Conservation (phyloP, 2,797 vertebrate species). For the Chloroceryle amazona region DNA sequence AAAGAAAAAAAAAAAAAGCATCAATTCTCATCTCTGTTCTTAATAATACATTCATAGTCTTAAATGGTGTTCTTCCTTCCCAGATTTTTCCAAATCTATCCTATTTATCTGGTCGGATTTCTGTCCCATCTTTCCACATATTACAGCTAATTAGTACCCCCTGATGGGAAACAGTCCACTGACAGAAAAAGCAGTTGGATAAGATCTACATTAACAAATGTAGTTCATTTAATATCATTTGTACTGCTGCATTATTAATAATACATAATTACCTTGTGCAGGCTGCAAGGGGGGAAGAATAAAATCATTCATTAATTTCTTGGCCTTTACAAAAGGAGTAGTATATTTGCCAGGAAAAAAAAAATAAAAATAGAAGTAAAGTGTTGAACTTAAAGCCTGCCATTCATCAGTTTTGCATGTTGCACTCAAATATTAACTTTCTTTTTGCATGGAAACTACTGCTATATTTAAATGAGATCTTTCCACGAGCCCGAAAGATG, state of each 20-base stretch:
- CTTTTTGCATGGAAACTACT: neutral
- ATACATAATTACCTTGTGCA: constrained; percentile 84
- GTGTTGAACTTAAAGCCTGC: constrained; percentile 16
- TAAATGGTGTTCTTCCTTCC: constrained; percentile 71
- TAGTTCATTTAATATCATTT: constrained; percentile 90
- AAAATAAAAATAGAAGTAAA: neutral
- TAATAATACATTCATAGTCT: constrained; percentile 59
- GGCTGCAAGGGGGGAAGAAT: constrained; percentile 79
- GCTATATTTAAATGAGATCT: constrained; percentile 61
- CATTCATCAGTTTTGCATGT: constrained; percentile 63
- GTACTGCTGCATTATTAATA: constrained; percentile 88
- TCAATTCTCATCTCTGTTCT: constrained; percentile 50
- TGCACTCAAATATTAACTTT: constrained; percentile 68
- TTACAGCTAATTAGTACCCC: constrained; percentile 87
- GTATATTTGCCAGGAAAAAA: constrained; percentile 59
- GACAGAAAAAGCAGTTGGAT: constrained; percentile 86
- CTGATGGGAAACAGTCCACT: constrained; percentile 85
- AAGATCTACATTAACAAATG: constrained; percentile 89
- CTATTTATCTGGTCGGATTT: constrained; percentile 86
- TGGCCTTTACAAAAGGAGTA: constrained; percentile 77
- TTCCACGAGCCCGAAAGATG: constrained; percentile 15
- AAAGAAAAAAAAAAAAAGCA: constrained; percentile 44
- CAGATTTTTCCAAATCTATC: constrained; percentile 81
- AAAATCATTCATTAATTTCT: constrained; percentile 83
- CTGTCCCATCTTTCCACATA: constrained; percentile 84